A percentile compares a stretch with the other conserved stretches of the same genome.
phyloP scores from a whole-genome alignment of 1,140 invertebrate species.

The Vanessa tameamea region DNA sequence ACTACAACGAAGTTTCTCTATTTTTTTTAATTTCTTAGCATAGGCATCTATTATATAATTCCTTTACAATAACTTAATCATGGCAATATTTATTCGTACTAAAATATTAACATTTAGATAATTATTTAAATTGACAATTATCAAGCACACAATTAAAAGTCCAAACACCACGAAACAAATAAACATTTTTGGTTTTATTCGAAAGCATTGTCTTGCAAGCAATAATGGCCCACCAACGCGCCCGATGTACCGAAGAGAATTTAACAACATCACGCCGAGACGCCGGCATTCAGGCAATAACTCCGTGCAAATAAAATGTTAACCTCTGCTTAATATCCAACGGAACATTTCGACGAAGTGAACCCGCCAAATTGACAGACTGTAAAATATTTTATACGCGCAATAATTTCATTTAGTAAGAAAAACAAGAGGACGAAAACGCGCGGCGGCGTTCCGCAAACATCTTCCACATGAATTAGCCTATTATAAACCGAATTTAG shows the following conservation, averaged over 20 bases:
- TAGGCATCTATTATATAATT: no score
- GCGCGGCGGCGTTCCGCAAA: slow-evolving; percentile 57
- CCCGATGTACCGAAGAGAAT: slow-evolving; percentile 56
- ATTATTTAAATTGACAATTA: not conserved
- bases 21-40: no score
- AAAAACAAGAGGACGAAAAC: slow-evolving; percentile 63
- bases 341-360: slow-evolving; percentile 61
- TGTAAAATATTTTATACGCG: slow-evolving; percentile 79
- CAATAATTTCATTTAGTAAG: slow-evolving; percentile 78
- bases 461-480: slow-evolving; percentile 76
- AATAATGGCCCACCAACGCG: slow-evolving; percentile 60
- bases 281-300: slow-evolving; percentile 63
- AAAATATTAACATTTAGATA: not conserved
- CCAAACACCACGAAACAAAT: slow-evolving; percentile 48
- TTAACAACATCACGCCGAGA: slow-evolving; percentile 63
- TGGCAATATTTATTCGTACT: no score
- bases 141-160: not conserved
- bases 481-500: slow-evolving; percentile 69
- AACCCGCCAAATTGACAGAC: slow-evolving; percentile 76
- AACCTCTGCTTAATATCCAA: slow-evolving; percentile 78
- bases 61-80: no score
- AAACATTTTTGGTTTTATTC: slow-evolving; percentile 64
- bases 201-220: slow-evolving; percentile 63
- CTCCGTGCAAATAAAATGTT: slow-evolving; percentile 76
- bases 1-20: not conserved